These are phyloP conservation scores for Agrilus mali DNA, from an alignment of 2,888 invertebrate genomes.

Conservation along the genomic window DNA sequence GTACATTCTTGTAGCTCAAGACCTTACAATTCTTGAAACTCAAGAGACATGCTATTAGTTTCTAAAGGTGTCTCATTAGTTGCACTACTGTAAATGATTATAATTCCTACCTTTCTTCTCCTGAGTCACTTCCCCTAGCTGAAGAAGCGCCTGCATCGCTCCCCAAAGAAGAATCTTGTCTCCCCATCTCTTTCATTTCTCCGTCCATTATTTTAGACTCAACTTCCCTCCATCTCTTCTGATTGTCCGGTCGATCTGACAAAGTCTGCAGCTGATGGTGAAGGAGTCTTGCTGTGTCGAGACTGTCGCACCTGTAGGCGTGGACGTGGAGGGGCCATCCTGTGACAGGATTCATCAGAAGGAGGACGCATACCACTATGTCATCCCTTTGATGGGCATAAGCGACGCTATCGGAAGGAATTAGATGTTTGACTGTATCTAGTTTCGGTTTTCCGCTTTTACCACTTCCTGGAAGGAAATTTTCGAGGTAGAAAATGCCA, in stretches of 20 bases:
- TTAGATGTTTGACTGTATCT: constrained; percentile 81
- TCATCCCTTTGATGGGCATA: constrained; percentile 85
- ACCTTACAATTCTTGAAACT: too few relatives aligned
- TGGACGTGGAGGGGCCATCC: constrained; percentile 93
- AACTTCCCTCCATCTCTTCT: constrained; percentile 72
- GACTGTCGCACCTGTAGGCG: constrained; percentile 87
- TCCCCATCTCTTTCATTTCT: constrained; percentile 45
- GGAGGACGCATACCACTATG: constrained; percentile 83
- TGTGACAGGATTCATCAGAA: constrained; percentile 88
- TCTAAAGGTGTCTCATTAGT: too few relatives aligned
- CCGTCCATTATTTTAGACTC: constrained; percentile 43
- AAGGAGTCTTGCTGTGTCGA: constrained; percentile 81
- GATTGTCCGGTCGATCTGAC: constrained; percentile 71
- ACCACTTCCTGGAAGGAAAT: constrained; percentile 6
- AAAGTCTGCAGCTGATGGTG: constrained; percentile 74
- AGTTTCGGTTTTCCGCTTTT: constrained; percentile 32
- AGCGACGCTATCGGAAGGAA: constrained; percentile 86
- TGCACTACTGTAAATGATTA: too few relatives aligned
- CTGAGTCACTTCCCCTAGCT: constrained; percentile 57
- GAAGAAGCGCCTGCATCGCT: constrained; percentile 55
- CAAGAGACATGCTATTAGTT: too few relatives aligned
- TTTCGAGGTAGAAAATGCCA: too few relatives aligned
- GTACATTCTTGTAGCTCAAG: too few relatives aligned
- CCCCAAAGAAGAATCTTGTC: constrained; percentile 62
- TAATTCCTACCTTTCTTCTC: constrained; percentile 51